Evolutionary conservation across 2,888 invertebrate species (phyloP), one percentile per base, ranked within the genome.

Genomic region (Cryptus viduatorius): DNA sequence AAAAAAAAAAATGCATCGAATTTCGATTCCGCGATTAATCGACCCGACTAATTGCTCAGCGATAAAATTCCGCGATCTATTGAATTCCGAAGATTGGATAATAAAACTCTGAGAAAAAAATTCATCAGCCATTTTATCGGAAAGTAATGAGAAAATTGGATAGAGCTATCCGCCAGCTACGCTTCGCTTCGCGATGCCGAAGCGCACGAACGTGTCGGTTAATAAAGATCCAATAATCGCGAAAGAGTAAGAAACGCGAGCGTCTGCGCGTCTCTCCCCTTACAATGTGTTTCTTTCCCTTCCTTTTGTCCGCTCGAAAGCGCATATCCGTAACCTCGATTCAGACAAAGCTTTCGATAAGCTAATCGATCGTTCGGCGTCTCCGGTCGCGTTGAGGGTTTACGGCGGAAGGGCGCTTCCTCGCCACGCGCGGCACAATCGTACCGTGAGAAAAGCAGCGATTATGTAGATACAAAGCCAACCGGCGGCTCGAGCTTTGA

Each of bases 321-420:
- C 56, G 68, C 68, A 56, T 68, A 77, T 77, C 77, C 77, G 77
- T 77, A 77, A 67, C 77, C 77, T 77, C 77, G 77, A 77, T 77
- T 77, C 68, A 44, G 29, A 4, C 16, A 14, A 44, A 77, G 77
- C 77, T 69, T 78, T 78, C 78, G 59, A 68, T 68, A 68, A 73
- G 59, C 53, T 42, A 56, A 79, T 79, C 75, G 56, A 71, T 42
- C 56, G 75, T 44, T 59, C n/a, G 61, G 8, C 44, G 72, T 59
- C 44, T 24, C 7, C 50, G 61, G 12, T 31, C 59, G 73, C 61
- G 50, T 56, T 5, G 16, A 12, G 12, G 44, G n/a, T 12, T 24
- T 29, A 0, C 3, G 24, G 65, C 16, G 5, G 5, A 12, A 3
- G 67, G 42, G 44, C 10, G 67, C 16, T 4, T 46, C 46, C 67